Evolutionary conservation across 2,797 vertebrate genomes (phyloP).

Genomic region (Schizopygopsis pylzovi): DNA sequence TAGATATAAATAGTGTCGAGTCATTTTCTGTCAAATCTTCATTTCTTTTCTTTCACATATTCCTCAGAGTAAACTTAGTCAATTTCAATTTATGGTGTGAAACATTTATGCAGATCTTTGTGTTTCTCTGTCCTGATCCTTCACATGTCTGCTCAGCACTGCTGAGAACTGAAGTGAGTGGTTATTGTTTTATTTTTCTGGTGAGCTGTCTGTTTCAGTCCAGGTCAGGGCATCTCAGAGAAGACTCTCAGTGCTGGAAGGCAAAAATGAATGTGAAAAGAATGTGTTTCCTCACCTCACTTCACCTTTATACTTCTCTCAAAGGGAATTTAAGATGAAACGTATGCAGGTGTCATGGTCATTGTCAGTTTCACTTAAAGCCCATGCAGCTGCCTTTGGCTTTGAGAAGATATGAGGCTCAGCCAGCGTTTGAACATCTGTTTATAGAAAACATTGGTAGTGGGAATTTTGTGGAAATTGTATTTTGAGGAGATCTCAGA

Average conservation of each 20-base stretch:
- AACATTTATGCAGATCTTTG: slow-evolving; percentile 14
- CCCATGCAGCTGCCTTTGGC: background rate
- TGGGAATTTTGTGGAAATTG: background rate
- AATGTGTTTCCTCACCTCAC: background rate
- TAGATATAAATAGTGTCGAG: background rate
- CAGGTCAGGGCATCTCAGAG: background rate
- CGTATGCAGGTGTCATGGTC: slow-evolving; percentile 19
- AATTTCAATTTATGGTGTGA: background rate
- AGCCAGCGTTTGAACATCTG: background rate
- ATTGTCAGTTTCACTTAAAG: slow-evolving; percentile 43
- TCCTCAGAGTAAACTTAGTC: background rate
- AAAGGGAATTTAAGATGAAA: slow-evolving; percentile 51
- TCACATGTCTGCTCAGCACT: slow-evolving; percentile 24
- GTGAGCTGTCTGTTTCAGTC: slow-evolving; percentile 13
- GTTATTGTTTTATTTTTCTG: slow-evolving; percentile 18
- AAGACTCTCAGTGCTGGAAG: background rate
- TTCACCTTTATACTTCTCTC: slow-evolving; percentile 21
- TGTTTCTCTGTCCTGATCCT: background rate
- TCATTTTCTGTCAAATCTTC: background rate
- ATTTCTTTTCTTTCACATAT: slow-evolving; percentile 8
- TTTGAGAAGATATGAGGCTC: slow-evolving; percentile 18
- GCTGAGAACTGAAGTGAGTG: background rate
- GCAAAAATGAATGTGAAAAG: slow-evolving; percentile 15
- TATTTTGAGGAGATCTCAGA: background rate
- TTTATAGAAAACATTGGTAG: background rate